phyloP scores from a whole-genome alignment of 2,113 vertebrate species.

The Rhinogobius similis region DNA sequence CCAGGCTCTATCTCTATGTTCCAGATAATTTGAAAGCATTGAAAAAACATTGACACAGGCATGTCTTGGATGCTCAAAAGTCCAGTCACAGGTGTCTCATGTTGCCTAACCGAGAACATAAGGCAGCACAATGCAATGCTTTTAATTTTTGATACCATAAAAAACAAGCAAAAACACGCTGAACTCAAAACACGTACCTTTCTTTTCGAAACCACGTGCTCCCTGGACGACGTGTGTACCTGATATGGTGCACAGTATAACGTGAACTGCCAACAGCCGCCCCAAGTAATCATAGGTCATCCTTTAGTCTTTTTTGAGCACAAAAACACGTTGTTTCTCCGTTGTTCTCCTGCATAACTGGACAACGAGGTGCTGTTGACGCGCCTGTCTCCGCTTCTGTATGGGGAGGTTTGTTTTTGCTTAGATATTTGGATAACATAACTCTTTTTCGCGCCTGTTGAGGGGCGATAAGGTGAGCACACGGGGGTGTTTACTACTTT shows the following conservation, averaged over 20 bases:
- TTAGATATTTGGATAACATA: constrained; percentile 58
- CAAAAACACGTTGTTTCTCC: constrained; percentile 24
- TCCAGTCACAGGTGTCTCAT: not conserved
- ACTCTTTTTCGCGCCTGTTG: constrained; percentile 55
- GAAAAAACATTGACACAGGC: not conserved
- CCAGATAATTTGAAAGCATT: not conserved
- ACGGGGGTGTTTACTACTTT: constrained; percentile 69
- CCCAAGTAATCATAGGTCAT: constrained; percentile 63
- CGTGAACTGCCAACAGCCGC: constrained; percentile 37
- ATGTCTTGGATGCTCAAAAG: not conserved
- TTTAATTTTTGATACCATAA: not conserved
- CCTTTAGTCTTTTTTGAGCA: constrained; percentile 45
- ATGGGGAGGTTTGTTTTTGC: constrained; percentile 28
- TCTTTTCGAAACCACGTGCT: constrained; percentile 54
- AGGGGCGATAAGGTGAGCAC: constrained; percentile 63
- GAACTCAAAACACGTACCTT: constrained; percentile 59
- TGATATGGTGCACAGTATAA: constrained; percentile 27
- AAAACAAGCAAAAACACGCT: not conserved
- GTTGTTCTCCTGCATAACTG: constrained; percentile 52
- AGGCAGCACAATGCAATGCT: not conserved
- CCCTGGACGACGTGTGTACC: constrained; percentile 6
- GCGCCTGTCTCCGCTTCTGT: constrained; percentile 11
- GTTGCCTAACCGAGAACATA: not conserved
- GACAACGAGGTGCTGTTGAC: constrained; percentile 14
- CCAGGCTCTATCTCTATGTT: no score